These are phyloP conservation scores for Tricholaema leucomelas DNA, from an alignment of 2,113 vertebrate species.

Conservation along the genomic window DNA sequence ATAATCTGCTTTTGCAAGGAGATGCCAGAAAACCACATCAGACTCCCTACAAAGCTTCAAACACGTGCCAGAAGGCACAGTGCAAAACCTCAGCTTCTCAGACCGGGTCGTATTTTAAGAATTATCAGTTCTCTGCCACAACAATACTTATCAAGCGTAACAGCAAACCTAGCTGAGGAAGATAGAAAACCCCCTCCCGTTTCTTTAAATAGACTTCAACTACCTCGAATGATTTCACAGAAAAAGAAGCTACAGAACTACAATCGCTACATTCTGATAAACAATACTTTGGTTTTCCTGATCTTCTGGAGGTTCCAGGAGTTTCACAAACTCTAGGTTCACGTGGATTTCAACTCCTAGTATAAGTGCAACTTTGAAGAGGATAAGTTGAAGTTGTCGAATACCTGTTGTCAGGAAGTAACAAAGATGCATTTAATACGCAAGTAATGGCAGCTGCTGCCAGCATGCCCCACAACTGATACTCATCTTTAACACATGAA, in stretches of 20 bases:
- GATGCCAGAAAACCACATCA: conserved; percentile 15
- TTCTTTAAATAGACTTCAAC: background rate
- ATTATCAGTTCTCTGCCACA: background rate
- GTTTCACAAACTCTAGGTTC: conserved; percentile 91
- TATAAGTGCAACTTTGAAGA: conserved; percentile 93
- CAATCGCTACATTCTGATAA: background rate
- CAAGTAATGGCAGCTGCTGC: background rate
- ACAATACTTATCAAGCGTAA: background rate
- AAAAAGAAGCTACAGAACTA: background rate
- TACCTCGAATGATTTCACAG: background rate
- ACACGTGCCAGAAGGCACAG: background rate
- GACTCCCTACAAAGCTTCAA: conserved; percentile 14
- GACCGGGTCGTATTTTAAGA: background rate
- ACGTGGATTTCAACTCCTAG: conserved; percentile 95
- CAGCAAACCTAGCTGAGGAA: background rate
- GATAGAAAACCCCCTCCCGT: background rate
- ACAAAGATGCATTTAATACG: background rate
- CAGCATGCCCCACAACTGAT: background rate
- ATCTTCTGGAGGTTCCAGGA: conserved; percentile 92
- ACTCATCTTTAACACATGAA: background rate
- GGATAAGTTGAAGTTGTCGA: conserved; percentile 92
- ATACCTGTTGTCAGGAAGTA: conserved; percentile 81
- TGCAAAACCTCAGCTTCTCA: background rate
- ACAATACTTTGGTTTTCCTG: conserved; percentile 91
- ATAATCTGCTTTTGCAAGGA: conserved; percentile 10